Base-by-base conservation (phyloP, 2,888 invertebrate species). In the Dendrolimus houi region DNA sequence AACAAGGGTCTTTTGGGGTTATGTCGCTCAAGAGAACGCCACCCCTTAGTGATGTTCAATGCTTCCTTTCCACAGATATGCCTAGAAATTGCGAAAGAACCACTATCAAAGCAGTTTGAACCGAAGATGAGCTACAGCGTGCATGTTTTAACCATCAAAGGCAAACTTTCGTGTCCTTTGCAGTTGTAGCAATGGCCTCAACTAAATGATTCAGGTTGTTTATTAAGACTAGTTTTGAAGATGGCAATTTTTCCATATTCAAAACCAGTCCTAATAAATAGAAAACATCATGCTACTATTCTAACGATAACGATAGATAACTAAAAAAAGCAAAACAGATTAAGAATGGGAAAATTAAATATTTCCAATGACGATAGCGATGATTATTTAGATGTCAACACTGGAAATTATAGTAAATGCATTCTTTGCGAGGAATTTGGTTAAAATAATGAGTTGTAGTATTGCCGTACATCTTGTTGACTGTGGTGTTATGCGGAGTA, bases 401-500 rank as follows among this genome's bases (percentile, higher is more conserved):
- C 61, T 60, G 60, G 63, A 57, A 59, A 63, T 58, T 60, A 57
- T 29, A 62, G 60, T 42, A 60, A 62, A 57, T 69, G 68, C 58
- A 58, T 67, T 60, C 62, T 67, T 55, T 69, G 66, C 56, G 62
- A 62, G 60, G 66, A 69, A 62, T 65, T 68, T 59, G 69, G 68
- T 58, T 66, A 66, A 67, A 61, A 64, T 59, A 60, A 64, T 57
- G 66, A 71, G 64, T 29, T 70, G 59, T 69, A 67, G 69, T 70
- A 66, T 65, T 60, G 68, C 57, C 67, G 68, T 57, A 68, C 61
- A 29, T 57, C 58, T 55, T 69, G 68, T 58, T 70, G 66, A 64
- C 59, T 67, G 62, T 72, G 70, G 71, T 61, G 66, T 64, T 70
- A 72, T 61, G 66, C 65, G 60, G 61, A 62, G 61, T 71, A 69